phyloP scores from a whole-genome alignment of 2,888 invertebrate genomes.

The Tetragonula carbonaria region DNA sequence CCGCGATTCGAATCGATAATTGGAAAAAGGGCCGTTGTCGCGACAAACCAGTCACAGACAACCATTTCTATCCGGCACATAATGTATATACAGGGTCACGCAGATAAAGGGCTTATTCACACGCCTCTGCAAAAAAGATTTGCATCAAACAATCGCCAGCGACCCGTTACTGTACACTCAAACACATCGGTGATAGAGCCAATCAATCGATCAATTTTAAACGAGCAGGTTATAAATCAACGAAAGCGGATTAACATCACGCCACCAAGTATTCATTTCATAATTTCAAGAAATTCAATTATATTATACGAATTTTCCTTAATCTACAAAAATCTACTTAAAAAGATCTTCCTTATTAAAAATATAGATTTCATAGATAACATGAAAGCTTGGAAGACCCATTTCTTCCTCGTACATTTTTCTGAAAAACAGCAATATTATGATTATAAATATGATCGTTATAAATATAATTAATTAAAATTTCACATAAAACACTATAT shows the following conservation, averaged over 20 bases:
- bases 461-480: too few relatives aligned
- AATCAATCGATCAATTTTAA: slow-evolving; percentile 29
- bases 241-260: not conserved
- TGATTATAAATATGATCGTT: too few relatives aligned
- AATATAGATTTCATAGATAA: not conserved
- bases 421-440: too few relatives aligned
- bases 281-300: not conserved
- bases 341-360: not conserved
- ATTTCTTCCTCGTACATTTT: too few relatives aligned
- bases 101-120: slow-evolving; percentile 71
- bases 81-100: slow-evolving; percentile 52
- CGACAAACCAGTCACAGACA: slow-evolving; percentile 60
- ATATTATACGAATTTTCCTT: not conserved
- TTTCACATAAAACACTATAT: too few relatives aligned
- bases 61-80: slow-evolving; percentile 37
- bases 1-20: slow-evolving; percentile 70
- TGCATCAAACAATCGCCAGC: slow-evolving; percentile 46
- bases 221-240: not conserved
- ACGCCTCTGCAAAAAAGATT: slow-evolving; percentile 52
- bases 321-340: not conserved
- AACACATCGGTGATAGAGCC: not conserved
- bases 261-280: not conserved
- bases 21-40: slow-evolving; percentile 72
- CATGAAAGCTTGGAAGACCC: not conserved
- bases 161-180: slow-evolving; percentile 8